These are phyloP conservation scores for Rhagium mordax DNA, from an alignment of 2,888 invertebrate genomes.

Conservation along the genomic window DNA sequence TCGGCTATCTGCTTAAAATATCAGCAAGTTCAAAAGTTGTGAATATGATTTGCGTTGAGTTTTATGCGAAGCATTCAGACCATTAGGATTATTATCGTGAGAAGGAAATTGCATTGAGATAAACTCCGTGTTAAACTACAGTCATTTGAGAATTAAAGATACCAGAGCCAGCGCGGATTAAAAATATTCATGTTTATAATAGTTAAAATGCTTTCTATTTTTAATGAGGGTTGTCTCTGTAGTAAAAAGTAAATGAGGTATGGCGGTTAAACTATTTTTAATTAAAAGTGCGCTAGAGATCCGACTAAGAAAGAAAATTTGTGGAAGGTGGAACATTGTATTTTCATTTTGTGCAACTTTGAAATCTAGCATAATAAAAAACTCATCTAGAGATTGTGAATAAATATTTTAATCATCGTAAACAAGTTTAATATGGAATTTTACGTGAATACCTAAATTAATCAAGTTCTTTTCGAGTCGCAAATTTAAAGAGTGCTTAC, in stretches of 20 bases:
- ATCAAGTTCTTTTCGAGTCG: not conserved
- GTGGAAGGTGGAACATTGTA: not conserved
- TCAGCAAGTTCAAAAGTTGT: not conserved
- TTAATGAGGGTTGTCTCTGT: not conserved
- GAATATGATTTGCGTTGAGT: not conserved
- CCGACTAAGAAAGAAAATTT: not conserved
- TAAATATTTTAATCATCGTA: conserved; percentile 4
- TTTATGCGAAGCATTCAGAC: not conserved
- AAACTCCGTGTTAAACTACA: not conserved
- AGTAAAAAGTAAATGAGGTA: not conserved
- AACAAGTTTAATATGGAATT: not conserved
- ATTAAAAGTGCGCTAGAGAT: not conserved
- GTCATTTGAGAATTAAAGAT: not conserved
- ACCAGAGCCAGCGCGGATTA: not conserved
- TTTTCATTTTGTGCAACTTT: not conserved
- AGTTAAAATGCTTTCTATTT: not conserved
- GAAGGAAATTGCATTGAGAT: conserved; percentile 2
- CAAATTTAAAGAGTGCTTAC: not conserved
- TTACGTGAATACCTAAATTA: not conserved
- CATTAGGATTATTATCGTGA: not conserved
- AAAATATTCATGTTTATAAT: not conserved
- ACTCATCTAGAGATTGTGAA: not conserved
- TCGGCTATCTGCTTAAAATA: not conserved
- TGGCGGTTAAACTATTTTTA: not conserved
- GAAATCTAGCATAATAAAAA: conserved; percentile 11